Evolutionary conservation across 1,140 invertebrate species (phyloP), one percentile per base, ranked within the genome.

Genomic region (Physella acuta): DNA sequence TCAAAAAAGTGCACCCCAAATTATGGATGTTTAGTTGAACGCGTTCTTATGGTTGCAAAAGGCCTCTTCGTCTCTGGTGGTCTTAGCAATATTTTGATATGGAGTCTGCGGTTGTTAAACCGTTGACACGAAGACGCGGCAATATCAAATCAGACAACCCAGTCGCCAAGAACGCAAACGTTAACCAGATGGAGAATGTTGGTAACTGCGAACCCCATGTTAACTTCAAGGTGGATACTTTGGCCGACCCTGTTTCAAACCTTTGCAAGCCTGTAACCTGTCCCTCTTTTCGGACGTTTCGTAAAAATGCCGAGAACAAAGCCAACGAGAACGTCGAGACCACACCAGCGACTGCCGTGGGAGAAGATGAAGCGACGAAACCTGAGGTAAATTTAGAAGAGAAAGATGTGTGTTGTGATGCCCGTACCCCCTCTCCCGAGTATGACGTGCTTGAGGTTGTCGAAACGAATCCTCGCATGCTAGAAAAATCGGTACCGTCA

Each of bases 51-150:
- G 28, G 53, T 24, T 51, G 26, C 30, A 52, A 30, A 51, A 53
- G 49, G 49, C 62, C 62, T 52, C n/a, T 36, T 64, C 30, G 36
- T 64, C 24, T 8, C 62, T 52, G 44, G 62, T 37, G 62, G 62
- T 52, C 51, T 64, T 37, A 33, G 44, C 8, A 3, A 52, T 17
- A 30, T 28, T 34, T 52, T 37, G 26, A 14, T 30, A 64, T 64
- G 62, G 62, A 49, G 62, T 64, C 62, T 31, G 62, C 62, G 11
- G 62, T 64, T 51, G 34, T 36, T n/a, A 64, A 64, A n/a, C 62
- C 62, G 39, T 44, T 64, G 62, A 33, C 62, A 52, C 28, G 49
- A 52, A 8, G 30, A 14, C 62, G 62, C 20, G 62, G 62, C 2
- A 64, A 30, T 30, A 36, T 33, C 5, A 64, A 64, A 53, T 20